These are phyloP conservation scores for Eupristina koningsbergeri DNA, from an alignment of 1,140 invertebrate genomes.

Conservation along the genomic window DNA sequence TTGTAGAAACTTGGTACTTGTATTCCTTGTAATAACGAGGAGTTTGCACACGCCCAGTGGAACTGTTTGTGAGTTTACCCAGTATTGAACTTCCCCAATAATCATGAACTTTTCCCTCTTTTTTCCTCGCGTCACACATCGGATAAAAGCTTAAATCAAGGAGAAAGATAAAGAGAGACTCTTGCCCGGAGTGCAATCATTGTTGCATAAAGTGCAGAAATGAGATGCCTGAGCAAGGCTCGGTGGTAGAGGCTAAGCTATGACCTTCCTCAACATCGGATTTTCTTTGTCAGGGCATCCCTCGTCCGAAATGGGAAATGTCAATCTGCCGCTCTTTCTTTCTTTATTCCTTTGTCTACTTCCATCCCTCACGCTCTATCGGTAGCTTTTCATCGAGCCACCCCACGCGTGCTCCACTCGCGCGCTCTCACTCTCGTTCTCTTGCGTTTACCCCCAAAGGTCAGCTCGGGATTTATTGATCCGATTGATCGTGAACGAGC, in stretches of 20 bases:
- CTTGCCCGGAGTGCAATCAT: too few relatives aligned
- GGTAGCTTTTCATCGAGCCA: constrained; percentile 53
- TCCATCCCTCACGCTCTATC: not conserved
- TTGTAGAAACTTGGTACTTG: not conserved
- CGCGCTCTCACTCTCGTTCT: too few relatives aligned
- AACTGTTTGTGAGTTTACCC: not conserved
- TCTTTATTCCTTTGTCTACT: constrained; percentile 3
- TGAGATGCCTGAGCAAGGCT: not conserved
- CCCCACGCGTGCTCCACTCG: constrained; percentile 4
- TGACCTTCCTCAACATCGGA: not conserved
- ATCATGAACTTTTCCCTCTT: not conserved
- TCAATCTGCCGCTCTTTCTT: not conserved
- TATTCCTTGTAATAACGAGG: not conserved
- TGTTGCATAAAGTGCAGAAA: constrained; percentile 3
- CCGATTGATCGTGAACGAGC: constrained; percentile 33
- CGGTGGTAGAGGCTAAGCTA: not conserved
- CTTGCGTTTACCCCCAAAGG: constrained; percentile 46
- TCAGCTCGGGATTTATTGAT: constrained; percentile 57
- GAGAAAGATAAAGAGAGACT: too few relatives aligned
- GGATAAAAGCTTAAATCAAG: not conserved
- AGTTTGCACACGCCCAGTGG: not conserved
- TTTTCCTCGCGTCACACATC: not conserved
- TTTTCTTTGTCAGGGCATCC: not conserved
- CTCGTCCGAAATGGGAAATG: not conserved
- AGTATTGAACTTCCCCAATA: not conserved